Conservation (phyloP, 2,888 invertebrate species). For the Melinaea menophilus region DNA sequence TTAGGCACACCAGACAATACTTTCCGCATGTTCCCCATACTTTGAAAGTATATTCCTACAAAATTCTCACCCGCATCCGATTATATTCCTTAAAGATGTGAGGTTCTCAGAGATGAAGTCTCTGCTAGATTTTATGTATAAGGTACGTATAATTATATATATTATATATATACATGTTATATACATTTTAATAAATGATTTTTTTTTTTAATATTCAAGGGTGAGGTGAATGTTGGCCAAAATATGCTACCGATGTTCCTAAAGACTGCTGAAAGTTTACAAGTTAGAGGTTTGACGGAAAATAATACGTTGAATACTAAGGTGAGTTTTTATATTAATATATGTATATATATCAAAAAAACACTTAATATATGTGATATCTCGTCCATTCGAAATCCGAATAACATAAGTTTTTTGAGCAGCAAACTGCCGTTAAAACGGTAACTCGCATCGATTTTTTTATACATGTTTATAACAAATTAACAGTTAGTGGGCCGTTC, state of each 20-base stretch:
- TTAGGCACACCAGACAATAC: constrained; percentile 94
- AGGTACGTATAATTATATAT: constrained; percentile 68
- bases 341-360: background rate
- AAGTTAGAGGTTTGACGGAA: constrained; percentile 92
- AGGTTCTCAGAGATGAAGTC: constrained; percentile 93
- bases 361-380: background rate
- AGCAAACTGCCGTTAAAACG: background rate
- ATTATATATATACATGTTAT: background rate
- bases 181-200: constrained; percentile 8
- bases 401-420: background rate
- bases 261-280: constrained; percentile 94
- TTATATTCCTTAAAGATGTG: constrained; percentile 95
- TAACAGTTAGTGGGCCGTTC: constrained; percentile 11
- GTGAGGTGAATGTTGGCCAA: constrained; percentile 94
- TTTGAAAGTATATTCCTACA: constrained; percentile 94
- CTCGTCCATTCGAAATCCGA: background rate
- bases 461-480: constrained; percentile 5
- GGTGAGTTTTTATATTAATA: constrained; percentile 47
- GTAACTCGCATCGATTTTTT: background rate
- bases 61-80: constrained; percentile 93
- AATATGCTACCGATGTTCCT: constrained; percentile 93
- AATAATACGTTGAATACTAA: constrained; percentile 83
- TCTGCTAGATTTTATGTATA: constrained; percentile 95
- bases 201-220: constrained; percentile 57
- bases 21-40: constrained; percentile 96